Conservation (phyloP, 1,140 invertebrate species). For the Drosophila sturtevanti region DNA sequence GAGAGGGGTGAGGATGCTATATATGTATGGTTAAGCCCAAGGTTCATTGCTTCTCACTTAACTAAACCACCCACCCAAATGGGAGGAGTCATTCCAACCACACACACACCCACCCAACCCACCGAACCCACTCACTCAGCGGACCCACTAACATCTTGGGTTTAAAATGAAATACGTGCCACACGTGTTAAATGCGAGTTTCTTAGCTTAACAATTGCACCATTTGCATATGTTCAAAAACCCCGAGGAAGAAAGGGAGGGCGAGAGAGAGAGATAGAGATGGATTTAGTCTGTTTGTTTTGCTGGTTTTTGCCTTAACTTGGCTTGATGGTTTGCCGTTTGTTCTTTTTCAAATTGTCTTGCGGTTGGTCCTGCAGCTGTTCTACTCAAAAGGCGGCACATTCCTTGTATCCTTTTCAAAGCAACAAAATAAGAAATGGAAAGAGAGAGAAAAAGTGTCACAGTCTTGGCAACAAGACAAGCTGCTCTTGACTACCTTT, state of each 20-base stretch:
- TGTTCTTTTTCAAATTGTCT: slow-evolving; percentile 67
- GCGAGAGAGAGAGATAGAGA: slow-evolving; percentile 2
- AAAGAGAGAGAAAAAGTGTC: slow-evolving; percentile 14
- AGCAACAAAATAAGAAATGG: not conserved
- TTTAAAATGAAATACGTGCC: slow-evolving; percentile 76
- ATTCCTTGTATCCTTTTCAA: slow-evolving; percentile 52
- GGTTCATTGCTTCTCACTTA: slow-evolving; percentile 55
- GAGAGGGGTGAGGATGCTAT: too few relatives aligned
- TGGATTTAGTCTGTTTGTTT: slow-evolving; percentile 41
- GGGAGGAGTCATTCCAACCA: too few relatives aligned
- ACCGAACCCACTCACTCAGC: not conserved
- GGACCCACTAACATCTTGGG: slow-evolving; percentile 13
- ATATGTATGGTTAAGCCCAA: slow-evolving; percentile 34
- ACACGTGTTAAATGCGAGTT: slow-evolving; percentile 72
- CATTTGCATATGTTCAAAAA: slow-evolving; percentile 61
- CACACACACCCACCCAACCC: not conserved
- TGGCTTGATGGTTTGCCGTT: slow-evolving; percentile 39
- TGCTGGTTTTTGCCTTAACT: slow-evolving; percentile 11
- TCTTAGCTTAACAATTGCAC: slow-evolving; percentile 70
- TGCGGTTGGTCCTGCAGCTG: slow-evolving; percentile 47
- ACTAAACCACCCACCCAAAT: too few relatives aligned
- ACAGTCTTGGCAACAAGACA: slow-evolving; percentile 48
- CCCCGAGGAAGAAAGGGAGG: not conserved
- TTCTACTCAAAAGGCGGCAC: slow-evolving; percentile 21
- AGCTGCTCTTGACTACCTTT: not conserved